These are phyloP conservation scores for Cerastis leucographa DNA, from an alignment of 2,888 invertebrate species.

Conservation along the genomic window DNA sequence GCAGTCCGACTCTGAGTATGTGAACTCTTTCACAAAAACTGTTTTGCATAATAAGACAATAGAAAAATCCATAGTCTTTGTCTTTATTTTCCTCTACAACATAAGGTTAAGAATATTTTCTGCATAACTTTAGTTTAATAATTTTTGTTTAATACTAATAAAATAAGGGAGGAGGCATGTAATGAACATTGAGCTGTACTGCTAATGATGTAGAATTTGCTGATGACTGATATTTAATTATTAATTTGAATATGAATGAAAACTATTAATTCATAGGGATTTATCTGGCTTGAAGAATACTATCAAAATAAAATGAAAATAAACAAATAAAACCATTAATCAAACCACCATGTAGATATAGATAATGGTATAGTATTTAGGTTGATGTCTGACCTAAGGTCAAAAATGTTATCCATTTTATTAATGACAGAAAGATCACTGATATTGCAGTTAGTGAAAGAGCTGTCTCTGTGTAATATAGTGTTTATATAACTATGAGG, in stretches of 20 bases:
- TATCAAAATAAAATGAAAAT: slow-evolving; percentile 9
- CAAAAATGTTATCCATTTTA: slow-evolving; percentile 65
- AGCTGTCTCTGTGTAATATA: background rate
- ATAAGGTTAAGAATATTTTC: background rate
- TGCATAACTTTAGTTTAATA: background rate
- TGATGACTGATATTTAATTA: background rate
- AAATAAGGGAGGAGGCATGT: background rate
- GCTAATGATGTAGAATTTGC: background rate
- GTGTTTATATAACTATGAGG: slow-evolving; percentile 57
- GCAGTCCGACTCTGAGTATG: background rate
- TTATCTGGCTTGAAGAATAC: background rate
- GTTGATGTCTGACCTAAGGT: slow-evolving; percentile 67
- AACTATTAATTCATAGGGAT: background rate
- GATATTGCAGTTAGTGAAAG: background rate
- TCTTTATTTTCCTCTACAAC: background rate
- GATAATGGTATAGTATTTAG: slow-evolving; percentile 7
- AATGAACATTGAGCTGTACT: background rate
- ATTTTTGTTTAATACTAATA: background rate
- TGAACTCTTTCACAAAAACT: background rate
- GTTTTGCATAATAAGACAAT: slow-evolving; percentile 2
- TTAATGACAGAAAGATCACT: slow-evolving; percentile 34
- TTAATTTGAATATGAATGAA: background rate
- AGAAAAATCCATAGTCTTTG: background rate
- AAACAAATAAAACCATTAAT: slow-evolving; percentile 21
- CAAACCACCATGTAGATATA: slow-evolving; percentile 6